Conservation (phyloP, 2,797 vertebrate genomes). For the Naso thynnoides region DNA sequence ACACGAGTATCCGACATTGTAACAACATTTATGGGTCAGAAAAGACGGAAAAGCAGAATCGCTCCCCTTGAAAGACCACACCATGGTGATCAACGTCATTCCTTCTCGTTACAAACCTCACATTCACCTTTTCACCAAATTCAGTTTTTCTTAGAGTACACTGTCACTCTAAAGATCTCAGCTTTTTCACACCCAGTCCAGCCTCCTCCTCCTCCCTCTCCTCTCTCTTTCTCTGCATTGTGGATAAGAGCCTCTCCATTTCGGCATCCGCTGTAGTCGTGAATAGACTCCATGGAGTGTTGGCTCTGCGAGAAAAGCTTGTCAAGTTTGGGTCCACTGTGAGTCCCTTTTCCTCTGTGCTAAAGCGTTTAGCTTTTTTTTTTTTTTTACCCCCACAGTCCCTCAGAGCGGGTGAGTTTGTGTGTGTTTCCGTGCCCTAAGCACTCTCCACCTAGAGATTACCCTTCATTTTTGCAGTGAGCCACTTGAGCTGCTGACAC, state of each 20-base stretch:
- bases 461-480: slow-evolving; percentile 77
- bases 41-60: too few relatives aligned
- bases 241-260: slow-evolving; percentile 61
- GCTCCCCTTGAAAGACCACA: background rate
- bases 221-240: slow-evolving; percentile 30
- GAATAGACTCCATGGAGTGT: slow-evolving; percentile 67
- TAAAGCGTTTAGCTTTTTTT: slow-evolving; percentile 57
- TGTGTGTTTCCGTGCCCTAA: slow-evolving; percentile 65
- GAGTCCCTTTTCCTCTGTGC: slow-evolving; percentile 52
- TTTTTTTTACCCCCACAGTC: slow-evolving; percentile 21
- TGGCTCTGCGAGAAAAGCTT: slow-evolving; percentile 66
- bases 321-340: slow-evolving; percentile 59
- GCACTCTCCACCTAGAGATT: slow-evolving; percentile 78
- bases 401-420: slow-evolving; percentile 9
- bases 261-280: slow-evolving; percentile 45
- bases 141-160: slow-evolving; percentile 14
- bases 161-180: slow-evolving; percentile 7
- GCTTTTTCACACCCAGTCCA: slow-evolving; percentile 9
- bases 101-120: background rate
- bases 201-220: slow-evolving; percentile 14
- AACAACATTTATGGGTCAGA: background rate
- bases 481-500: slow-evolving; percentile 76
- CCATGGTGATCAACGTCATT: background rate
- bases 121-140: background rate
- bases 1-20: too few relatives aligned